These are phyloP conservation scores for Xenopus laevis DNA, from an alignment of 2,113 vertebrate species.

Conservation along the genomic window DNA sequence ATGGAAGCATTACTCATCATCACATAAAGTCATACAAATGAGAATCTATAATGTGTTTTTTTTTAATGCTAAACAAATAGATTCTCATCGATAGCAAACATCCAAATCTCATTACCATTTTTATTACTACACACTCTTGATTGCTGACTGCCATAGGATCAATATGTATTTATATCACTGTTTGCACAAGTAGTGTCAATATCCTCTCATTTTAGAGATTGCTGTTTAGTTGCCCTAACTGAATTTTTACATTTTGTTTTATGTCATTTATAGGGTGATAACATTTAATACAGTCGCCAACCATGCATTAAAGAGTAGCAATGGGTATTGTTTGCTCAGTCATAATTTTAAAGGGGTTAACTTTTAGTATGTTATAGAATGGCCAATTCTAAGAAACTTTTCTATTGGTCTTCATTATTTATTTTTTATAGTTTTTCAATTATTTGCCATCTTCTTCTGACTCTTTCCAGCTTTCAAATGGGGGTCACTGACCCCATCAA, in stretches of 20 bases:
- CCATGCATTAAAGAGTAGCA: too few species aligned
- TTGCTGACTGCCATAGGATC: neutral
- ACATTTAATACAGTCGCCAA: neutral
- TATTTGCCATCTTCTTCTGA: too few species aligned
- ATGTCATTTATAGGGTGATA: neutral
- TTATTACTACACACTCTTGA: neutral
- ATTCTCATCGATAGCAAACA: neutral
- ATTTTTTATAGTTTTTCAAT: too few species aligned
- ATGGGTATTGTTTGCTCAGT: too few species aligned
- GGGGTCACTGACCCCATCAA: too few species aligned
- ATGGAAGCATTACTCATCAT: neutral
- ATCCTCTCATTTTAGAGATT: neutral
- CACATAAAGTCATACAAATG: neutral
- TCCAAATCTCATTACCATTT: neutral
- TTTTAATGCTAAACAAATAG: neutral
- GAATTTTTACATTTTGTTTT: neutral
- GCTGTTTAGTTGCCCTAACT: neutral
- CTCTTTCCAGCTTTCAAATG: too few species aligned
- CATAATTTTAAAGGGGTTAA: too few species aligned
- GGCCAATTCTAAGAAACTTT: too few species aligned
- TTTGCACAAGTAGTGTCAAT: neutral
- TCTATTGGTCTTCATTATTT: too few species aligned
- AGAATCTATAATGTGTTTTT: neutral
- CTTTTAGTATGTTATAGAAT: too few species aligned
- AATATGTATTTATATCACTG: conserved; percentile 4